phyloP scores from a whole-genome alignment of 2,113 vertebrate species.

The Notarius lentiginosus region DNA sequence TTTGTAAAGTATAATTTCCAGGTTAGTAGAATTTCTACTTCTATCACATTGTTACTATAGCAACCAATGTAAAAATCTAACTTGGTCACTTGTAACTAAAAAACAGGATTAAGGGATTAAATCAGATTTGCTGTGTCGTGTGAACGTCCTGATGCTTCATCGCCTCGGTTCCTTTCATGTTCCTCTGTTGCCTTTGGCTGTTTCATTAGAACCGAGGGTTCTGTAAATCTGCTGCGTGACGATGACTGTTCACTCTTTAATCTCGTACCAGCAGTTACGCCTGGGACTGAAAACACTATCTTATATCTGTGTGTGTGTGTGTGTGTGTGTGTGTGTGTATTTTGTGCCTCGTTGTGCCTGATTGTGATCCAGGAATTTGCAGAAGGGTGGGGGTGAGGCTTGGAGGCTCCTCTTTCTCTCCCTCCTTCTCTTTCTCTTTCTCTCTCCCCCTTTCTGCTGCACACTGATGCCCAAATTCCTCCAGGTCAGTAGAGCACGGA shows the following conservation, averaged over 20 bases:
- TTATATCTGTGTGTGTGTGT: not conserved
- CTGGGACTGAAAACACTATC: not conserved
- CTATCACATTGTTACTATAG: slow-evolving; percentile 3
- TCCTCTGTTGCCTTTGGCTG: not conserved
- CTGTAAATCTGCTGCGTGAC: not conserved
- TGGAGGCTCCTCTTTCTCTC: not conserved
- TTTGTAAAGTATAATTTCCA: not conserved
- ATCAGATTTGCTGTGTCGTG: not conserved
- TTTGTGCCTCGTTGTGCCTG: not conserved
- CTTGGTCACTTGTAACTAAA: slow-evolving; percentile 10
- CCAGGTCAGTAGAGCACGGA: not conserved
- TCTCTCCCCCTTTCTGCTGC: not conserved
- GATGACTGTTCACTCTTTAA: not conserved
- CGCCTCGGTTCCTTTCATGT: not conserved
- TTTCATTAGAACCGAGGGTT: slow-evolving; percentile 9
- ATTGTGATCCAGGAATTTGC: slow-evolving; percentile 26
- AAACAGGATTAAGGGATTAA: not conserved
- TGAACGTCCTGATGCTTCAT: not conserved
- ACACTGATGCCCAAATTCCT: not conserved
- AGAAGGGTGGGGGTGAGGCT: not conserved
- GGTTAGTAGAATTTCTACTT: not conserved
- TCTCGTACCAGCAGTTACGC: slow-evolving; percentile 5
- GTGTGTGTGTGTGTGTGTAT: slow-evolving; percentile 19
- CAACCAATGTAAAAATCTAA: not conserved
- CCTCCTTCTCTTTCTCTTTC: not conserved